Evolutionary conservation across 2,797 vertebrate genomes (phyloP), one percentile per base, ranked within the genome.

Genomic region (Microchirus variegatus): DNA sequence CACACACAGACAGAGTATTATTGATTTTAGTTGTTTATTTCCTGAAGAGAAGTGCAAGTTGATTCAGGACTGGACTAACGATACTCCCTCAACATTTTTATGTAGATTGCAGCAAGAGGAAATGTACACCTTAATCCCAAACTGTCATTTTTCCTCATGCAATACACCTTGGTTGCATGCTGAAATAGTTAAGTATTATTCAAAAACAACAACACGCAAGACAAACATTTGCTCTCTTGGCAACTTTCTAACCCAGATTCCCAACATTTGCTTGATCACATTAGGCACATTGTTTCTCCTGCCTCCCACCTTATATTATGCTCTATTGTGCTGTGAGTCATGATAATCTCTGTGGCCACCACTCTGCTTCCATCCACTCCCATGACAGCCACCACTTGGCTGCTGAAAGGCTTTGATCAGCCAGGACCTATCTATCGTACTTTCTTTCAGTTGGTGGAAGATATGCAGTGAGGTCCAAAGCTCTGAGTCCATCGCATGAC

Each of bases 11-110:
- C 36, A 73, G 69, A 79, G 81, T 83, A 80, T 19, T 75, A 87
- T 89, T 77, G 86, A 89, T 90, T 81, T 75, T 50, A 67, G 26
- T 16, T 37, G 55, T 67, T 15, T 72, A 72, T 83, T 78, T 79
- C 70, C 75, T 71, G 63, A 72, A 55, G 70, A 69, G 62, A 74
- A 56, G 42, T 58, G 75, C 60, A 80, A 81, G 59, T 65, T 10
- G 54, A 84, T 85, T 77, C 62, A 59, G 36, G 63, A 67, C 64
- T 62, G 57, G 69, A 74, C 14, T 18, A 63, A 49, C 36, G 83
- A 83, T 82, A 86, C 57, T 84, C 82, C 75, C 77, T 54, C 7
- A 76, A 79, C 10, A 14, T 26, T 66, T 68, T 35, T 22, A 26
- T 53, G 52, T 42, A 58, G 46, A 69, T 71, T 69, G 59, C 62